Evolutionary conservation across 2,797 vertebrate genomes (phyloP).

Genomic region (Acanthurus lineatus): DNA sequence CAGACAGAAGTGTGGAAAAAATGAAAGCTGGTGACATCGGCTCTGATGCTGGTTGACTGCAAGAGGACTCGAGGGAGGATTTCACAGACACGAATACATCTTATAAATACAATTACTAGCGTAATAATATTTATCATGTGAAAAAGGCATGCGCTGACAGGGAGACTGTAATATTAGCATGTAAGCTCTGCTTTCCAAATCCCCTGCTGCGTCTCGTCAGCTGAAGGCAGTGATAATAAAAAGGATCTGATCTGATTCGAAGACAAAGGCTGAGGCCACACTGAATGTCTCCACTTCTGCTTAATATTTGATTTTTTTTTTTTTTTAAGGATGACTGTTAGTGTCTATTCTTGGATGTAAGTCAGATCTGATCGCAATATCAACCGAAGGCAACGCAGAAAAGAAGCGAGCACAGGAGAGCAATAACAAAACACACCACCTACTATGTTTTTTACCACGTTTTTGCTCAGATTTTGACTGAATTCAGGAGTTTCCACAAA

Average conservation of each 20-base stretch:
- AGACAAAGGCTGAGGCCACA: slow-evolving; percentile 43
- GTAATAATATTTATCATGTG: slow-evolving; percentile 21
- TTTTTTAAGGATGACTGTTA: slow-evolving; percentile 48
- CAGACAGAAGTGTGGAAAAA: background rate
- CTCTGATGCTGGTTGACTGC: background rate
- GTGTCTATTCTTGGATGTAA: slow-evolving; percentile 44
- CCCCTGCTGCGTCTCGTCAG: slow-evolving; percentile 13
- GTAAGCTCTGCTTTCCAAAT: slow-evolving; percentile 21
- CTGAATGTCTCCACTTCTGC: slow-evolving; percentile 32
- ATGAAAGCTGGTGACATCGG: background rate
- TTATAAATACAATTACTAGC: slow-evolving; percentile 26
- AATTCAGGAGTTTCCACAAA: background rate
- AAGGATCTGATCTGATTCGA: slow-evolving; percentile 53
- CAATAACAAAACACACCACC: slow-evolving; percentile 11
- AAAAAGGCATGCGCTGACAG: slow-evolving; percentile 27
- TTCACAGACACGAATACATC: slow-evolving; percentile 11
- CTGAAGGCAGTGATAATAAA: slow-evolving; percentile 44
- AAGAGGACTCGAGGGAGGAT: background rate
- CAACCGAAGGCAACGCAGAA: slow-evolving; percentile 24
- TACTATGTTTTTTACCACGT: background rate
- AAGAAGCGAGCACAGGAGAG: slow-evolving; percentile 12
- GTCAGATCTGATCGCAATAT: slow-evolving; percentile 37
- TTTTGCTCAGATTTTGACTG: too few species aligned
- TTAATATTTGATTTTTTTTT: slow-evolving; percentile 47
- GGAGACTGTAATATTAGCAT: slow-evolving; percentile 7